These are phyloP conservation scores for Nesidiocoris tenuis DNA, from an alignment of 2,888 invertebrate species.

Conservation along the genomic window DNA sequence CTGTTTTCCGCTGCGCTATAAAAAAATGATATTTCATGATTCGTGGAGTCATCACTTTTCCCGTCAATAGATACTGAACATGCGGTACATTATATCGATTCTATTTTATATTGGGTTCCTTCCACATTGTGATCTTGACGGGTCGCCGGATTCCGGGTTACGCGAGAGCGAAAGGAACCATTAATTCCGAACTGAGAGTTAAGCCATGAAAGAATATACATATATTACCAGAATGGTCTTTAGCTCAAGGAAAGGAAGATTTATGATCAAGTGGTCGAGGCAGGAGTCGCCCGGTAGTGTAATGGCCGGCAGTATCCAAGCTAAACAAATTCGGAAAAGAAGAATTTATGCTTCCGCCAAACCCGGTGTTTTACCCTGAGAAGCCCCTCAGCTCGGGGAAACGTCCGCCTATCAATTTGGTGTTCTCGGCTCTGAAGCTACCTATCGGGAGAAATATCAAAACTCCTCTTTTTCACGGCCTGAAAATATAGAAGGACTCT, in stretches of 20 bases:
- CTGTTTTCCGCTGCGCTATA: no score
- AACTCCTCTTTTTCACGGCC: neutral
- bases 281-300: conserved; percentile 28
- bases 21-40: no score
- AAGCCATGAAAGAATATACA: neutral
- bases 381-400: conserved; percentile 12
- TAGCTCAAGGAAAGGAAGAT: conserved; percentile 32
- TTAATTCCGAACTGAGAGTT: neutral
- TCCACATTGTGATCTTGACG: no score
- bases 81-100: no score
- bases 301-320: conserved; percentile 18
- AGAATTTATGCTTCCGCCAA: conserved; percentile 25
- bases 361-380: conserved; percentile 15
- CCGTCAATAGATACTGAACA: no score
- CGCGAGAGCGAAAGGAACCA: neutral
- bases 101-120: no score
- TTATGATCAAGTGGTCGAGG: conserved; percentile 29
- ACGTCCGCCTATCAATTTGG: conserved; percentile 29
- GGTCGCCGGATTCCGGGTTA: no score
- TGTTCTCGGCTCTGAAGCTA: neutral
- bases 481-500: neutral
- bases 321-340: conserved; percentile 36
- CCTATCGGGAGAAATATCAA: neutral
- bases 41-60: no score
- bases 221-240: conserved; percentile 13